phyloP scores from a whole-genome alignment of 1,140 invertebrate species.

The Paraescarpia echinospica region DNA sequence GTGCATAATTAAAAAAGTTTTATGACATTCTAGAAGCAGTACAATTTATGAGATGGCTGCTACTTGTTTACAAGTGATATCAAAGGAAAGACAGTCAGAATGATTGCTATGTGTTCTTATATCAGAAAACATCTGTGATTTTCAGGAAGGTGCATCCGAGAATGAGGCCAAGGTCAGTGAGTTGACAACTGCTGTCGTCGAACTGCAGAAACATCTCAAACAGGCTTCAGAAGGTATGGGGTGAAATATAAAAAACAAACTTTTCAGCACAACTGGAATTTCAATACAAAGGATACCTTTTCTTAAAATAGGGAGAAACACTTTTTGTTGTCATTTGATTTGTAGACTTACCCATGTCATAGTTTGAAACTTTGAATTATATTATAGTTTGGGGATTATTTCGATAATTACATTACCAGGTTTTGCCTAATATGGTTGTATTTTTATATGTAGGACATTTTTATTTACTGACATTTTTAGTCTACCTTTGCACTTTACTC shows the following conservation, averaged over 20 bases:
- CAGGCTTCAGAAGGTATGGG: conserved; percentile 69
- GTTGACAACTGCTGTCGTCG: conserved; percentile 74
- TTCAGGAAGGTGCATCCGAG: conserved; percentile 69
- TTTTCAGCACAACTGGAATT: not conserved
- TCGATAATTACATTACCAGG: not conserved
- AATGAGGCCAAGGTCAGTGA: conserved; percentile 75
- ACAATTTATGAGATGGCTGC: too few species aligned
- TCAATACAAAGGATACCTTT: not conserved
- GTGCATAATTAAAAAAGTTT: not conserved
- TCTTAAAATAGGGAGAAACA: not conserved
- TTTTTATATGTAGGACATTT: too few species aligned
- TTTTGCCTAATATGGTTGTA: too few species aligned
- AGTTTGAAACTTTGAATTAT: not conserved
- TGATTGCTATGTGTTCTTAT: too few species aligned
- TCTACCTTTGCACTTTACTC: too few species aligned
- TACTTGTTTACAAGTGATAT: too few species aligned
- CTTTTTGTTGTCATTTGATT: not conserved
- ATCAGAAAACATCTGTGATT: not conserved
- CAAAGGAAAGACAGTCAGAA: too few species aligned
- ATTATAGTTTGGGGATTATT: not conserved
- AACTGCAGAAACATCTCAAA: conserved; percentile 76
- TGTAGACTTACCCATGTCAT: not conserved
- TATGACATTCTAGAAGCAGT: not conserved
- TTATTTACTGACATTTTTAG: too few species aligned
- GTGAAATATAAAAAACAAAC: not conserved